These are phyloP conservation scores for Hormaphis cornu DNA, from an alignment of 1,140 invertebrate genomes.

Conservation along the genomic window DNA sequence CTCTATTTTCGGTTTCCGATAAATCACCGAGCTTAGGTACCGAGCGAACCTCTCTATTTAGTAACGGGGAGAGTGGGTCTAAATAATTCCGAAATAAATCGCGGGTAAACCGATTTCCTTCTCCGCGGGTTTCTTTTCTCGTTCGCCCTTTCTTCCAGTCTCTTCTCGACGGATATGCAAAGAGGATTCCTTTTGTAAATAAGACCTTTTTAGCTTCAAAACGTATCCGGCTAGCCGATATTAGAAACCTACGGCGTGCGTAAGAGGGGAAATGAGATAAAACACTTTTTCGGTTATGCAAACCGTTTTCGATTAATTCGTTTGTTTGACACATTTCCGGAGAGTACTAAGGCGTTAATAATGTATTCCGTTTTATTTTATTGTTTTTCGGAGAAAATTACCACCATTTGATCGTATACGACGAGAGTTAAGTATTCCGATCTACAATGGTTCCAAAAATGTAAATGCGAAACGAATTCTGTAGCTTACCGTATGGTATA, in stretches of 20 bases:
- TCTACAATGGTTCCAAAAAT: too few species aligned
- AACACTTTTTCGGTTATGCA: constrained; percentile 25
- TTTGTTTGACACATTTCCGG: constrained; percentile 10
- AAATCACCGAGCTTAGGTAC: constrained; percentile 19
- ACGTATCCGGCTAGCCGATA: constrained; percentile 2
- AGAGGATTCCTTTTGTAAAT: constrained; percentile 29
- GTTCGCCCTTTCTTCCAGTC: too few species aligned
- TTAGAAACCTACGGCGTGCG: constrained; percentile 7
- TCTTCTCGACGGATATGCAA: constrained; percentile 11
- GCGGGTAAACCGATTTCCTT: constrained; percentile 15
- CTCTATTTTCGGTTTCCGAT: background rate
- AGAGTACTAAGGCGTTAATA: background rate
- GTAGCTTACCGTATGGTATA: too few species aligned
- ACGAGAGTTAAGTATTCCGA: too few species aligned
- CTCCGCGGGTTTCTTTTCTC: background rate
- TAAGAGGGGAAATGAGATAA: background rate
- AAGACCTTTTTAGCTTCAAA: constrained; percentile 23
- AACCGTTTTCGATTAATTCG: constrained; percentile 17
- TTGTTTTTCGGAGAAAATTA: background rate
- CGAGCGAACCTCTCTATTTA: background rate
- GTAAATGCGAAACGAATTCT: too few species aligned
- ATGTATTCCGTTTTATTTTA: background rate
- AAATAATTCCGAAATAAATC: constrained; percentile 31
- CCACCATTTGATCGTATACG: background rate
- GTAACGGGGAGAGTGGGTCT: background rate